Evolutionary conservation across 2,888 invertebrate species (phyloP).

Genomic region (Julus scandinavius): DNA sequence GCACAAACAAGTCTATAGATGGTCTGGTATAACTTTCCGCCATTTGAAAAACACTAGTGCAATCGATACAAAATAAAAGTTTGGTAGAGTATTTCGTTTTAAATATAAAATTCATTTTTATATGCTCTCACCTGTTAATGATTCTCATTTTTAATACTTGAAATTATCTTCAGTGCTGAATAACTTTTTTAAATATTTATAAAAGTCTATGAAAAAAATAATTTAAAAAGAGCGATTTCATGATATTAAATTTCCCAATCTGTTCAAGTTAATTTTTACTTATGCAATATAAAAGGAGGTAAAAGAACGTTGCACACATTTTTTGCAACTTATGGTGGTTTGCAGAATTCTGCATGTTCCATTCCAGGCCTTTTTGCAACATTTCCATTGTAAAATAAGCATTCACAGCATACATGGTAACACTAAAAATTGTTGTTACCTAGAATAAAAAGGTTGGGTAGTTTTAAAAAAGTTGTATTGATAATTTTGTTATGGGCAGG

Average conservation of each 20-base stretch:
- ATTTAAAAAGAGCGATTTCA: neutral
- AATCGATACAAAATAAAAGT: no score
- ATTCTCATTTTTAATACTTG: neutral
- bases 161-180: neutral
- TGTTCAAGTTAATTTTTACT: neutral
- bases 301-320: neutral
- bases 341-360: constrained; percentile 17
- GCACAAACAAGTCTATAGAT: no score
- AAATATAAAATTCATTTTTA: neutral
- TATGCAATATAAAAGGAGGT: neutral
- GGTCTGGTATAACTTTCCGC: no score
- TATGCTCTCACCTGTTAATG: neutral
- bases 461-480: no score
- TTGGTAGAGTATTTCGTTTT: neutral
- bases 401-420: neutral
- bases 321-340: neutral
- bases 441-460: neutral
- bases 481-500: no score
- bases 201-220: neutral
- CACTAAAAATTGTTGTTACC: neutral
- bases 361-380: neutral
- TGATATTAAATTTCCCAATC: neutral
- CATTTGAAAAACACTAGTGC: no score
- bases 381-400: neutral
- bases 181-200: neutral